Evolutionary conservation across 2,113 vertebrate genomes (phyloP), one percentile per base, ranked within the genome.

Genomic region (Percina caprodes): DNA sequence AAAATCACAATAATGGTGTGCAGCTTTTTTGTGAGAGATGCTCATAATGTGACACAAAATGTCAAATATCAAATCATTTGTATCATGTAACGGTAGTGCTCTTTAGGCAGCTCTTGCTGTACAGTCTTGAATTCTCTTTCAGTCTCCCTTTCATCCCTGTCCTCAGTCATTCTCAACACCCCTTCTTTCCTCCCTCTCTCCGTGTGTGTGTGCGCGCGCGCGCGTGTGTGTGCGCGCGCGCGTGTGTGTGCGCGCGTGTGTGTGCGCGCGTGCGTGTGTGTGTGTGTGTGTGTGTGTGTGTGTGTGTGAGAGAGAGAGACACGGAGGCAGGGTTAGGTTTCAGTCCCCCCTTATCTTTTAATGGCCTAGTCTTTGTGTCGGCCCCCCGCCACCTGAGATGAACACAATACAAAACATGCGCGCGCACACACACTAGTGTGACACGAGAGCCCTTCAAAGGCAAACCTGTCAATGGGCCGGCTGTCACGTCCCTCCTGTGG

Each of bases 311-410:
- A 42, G 69, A 42, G 63, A 69, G 71, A 30, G 26, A 30, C 26
- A 94, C 92, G 80, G 87, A 88, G 85, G 80, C 42, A 79, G 89
- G 90, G 89, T 94, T 86, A 91, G 83, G 77, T 95, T 94, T 94
- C 93, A 90, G 89, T 88, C 83, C 81, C 88, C 89, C 89, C 93
- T 94, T 94, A 94, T 95, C 93, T 94, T 94, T 94, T 94, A 95
- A 94, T 95, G 94, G 93, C 79, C 89, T 80, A 85, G 87, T 92
- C 94, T 95, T 94, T 93, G 93, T 95, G 93, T 93, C 70, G n/a
- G 82, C 65, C 84, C 84, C 78, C 86, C 60, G 67, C 92, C 91
- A 92, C 91, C 93, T 94, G 91, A 94, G 89, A 91, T 84, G 48
- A 90, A 92, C 86, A 94, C 93, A 92, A 90, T 87, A 88, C 90